Evolutionary conservation across 2,113 vertebrate species (phyloP), one percentile per base, ranked within the genome.

Genomic region (Bos javanicus): DNA sequence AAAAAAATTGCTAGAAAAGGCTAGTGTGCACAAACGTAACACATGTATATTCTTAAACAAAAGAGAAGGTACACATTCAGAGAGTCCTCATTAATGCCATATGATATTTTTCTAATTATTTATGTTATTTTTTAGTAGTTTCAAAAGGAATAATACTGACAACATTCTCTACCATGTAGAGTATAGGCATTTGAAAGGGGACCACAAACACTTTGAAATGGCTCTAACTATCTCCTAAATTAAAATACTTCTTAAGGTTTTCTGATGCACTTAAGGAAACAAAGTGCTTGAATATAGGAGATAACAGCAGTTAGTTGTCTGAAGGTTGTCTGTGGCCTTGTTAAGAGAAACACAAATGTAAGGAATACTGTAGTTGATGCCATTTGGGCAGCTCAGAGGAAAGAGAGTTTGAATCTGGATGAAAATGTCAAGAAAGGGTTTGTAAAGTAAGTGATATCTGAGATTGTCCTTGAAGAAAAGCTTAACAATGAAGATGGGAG

Each of bases 221-320:
- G 28, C 54, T 60, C 64, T 91, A 64, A 60, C 25, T 74, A 33
- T 33, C 39, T 74, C 52, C 33, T 78, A 76, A 90, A 76, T 88
- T 52, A 94, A 93, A 88, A 54, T 80, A 60, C 90, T 84, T 91
- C 52, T 64, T 76, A 64, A 84, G 81, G 14, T 84, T 96, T 93
- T 94, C 90, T 94, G 6, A 87, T 94, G 64, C n/a, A 36, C 50
- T 50, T 88, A 85, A 71, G 25, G 56, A 87, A 95, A 81, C 19
- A 64, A 76, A 94, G 67, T 59, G 12, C 43, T 59, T 67, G 26
- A 67, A 26, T 81, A 25, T 14, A 60, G 36, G 67, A 23, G 5
- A 26, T 23, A 26, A 26, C 0, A 59, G 19, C 12, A 82, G 3
- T 84, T 86, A 94, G 67, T 71, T 95, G 26, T 33, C 93, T 91